Percentiles rank a stretch among this genome's conserved stretches.
Conservation (phyloP, 2,888 invertebrate species). For the Spialia ferax region DNA sequence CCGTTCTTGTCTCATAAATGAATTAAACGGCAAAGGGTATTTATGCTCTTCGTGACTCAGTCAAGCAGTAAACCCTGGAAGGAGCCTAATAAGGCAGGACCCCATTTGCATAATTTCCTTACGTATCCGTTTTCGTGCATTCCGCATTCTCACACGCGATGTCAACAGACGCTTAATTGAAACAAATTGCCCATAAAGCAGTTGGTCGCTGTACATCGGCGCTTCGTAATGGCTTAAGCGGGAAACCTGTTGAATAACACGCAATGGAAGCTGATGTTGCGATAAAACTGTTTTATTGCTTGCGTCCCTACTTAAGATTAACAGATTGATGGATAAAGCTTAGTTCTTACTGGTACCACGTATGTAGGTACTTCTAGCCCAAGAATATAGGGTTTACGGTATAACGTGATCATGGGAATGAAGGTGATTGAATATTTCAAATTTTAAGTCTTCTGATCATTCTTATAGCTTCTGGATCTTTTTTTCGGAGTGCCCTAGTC, state of each 20-base stretch:
- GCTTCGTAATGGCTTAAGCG: constrained; percentile 8
- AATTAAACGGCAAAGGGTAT: constrained; percentile 15
- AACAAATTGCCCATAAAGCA: constrained; percentile 38
- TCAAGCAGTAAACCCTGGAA: constrained; percentile 25
- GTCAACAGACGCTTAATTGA: constrained; percentile 39
- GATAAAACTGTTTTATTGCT: constrained; percentile 37
- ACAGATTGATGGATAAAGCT: constrained; percentile 26
- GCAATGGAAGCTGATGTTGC: constrained; percentile 28
- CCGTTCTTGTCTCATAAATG: neutral
- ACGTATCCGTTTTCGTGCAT: constrained; percentile 41
- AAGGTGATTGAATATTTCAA: too few relatives aligned
- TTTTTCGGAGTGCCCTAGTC: too few relatives aligned
- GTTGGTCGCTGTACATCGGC: constrained; percentile 25
- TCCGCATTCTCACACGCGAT: constrained; percentile 53
- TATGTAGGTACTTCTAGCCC: too few relatives aligned
- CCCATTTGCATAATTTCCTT: constrained; percentile 36
- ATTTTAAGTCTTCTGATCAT: too few relatives aligned
- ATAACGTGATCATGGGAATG: neutral
- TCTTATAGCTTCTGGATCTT: too few relatives aligned
- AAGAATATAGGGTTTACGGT: too few relatives aligned
- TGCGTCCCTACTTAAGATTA: constrained; percentile 14
- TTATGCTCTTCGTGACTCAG: constrained; percentile 10
- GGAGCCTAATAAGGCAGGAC: constrained; percentile 32
- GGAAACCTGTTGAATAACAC: constrained; percentile 8
- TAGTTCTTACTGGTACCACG: neutral